These are phyloP conservation scores for Talpa occidentalis DNA, from an alignment of 2,113 vertebrate species.

Conservation along the genomic window DNA sequence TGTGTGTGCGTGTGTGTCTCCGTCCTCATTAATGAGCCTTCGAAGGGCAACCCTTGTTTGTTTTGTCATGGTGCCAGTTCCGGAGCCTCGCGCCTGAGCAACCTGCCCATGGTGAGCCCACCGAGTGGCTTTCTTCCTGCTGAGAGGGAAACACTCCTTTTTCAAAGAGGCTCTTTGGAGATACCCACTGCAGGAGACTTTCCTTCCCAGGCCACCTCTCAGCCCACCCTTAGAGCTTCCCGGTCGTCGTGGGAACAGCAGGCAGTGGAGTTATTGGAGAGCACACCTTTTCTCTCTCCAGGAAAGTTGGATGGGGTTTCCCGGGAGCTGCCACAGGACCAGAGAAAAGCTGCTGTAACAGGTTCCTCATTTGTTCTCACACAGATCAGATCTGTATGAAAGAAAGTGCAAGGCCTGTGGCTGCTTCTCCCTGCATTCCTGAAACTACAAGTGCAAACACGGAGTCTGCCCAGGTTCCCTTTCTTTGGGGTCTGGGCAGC, in stretches of 20 bases:
- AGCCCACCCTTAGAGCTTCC: not conserved
- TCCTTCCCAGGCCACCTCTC: slow-evolving; percentile 5
- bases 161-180: slow-evolving; percentile 9
- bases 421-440: not conserved
- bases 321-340: not conserved
- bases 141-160: not conserved
- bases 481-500: slow-evolving; percentile 20
- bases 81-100: slow-evolving; percentile 60
- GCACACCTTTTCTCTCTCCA: not conserved
- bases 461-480: not conserved
- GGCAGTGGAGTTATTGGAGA: not conserved
- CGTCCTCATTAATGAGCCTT: slow-evolving; percentile 63
- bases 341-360: not conserved
- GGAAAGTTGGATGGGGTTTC: not conserved
- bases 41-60: slow-evolving; percentile 70
- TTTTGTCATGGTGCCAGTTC: slow-evolving; percentile 75
- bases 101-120: slow-evolving; percentile 63
- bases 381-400: not conserved
- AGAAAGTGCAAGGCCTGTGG: not conserved
- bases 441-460: not conserved
- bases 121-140: slow-evolving; percentile 50
- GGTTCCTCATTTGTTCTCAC: not conserved
- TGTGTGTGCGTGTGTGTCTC: not conserved
- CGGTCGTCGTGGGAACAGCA: not conserved
- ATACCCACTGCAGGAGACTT: not conserved